phyloP scores from a whole-genome alignment of 2,797 vertebrate species.

The Rhinogobio ventralis region DNA sequence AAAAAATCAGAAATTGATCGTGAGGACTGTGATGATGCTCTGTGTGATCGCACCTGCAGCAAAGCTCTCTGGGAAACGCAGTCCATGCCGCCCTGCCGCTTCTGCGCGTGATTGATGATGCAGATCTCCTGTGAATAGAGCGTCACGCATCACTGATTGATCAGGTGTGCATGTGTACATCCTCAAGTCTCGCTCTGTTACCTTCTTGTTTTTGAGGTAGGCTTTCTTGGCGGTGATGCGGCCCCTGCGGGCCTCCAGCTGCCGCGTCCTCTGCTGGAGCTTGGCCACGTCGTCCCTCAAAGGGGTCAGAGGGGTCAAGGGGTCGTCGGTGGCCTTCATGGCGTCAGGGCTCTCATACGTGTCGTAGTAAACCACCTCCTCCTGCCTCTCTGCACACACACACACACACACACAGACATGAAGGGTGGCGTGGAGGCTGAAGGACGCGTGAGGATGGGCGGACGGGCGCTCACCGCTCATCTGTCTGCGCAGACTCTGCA shows the following conservation, averaged over 20 bases:
- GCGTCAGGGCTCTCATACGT: slow-evolving; percentile 96
- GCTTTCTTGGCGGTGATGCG: slow-evolving; percentile 97
- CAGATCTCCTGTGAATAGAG: slow-evolving; percentile 85
- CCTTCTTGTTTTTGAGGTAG: slow-evolving; percentile 99
- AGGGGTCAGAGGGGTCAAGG: slow-evolving; percentile 73
- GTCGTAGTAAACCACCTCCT: slow-evolving; percentile 97
- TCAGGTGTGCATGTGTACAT: too few species aligned
- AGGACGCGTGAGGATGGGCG: too few species aligned
- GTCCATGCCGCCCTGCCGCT: slow-evolving; percentile 77
- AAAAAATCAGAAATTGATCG: too few species aligned
- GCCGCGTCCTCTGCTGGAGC: slow-evolving; percentile 91
- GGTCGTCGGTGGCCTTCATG: slow-evolving; percentile 88
- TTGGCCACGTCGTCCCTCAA: slow-evolving; percentile 86
- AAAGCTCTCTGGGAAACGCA: slow-evolving; percentile 74
- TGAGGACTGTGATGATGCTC: neutral
- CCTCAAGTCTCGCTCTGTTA: slow-evolving; percentile 55
- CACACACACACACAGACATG: slow-evolving; percentile 29
- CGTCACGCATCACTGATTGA: neutral
- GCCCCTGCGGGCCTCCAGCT: slow-evolving; percentile 93
- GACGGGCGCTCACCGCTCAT: slow-evolving; percentile 84
- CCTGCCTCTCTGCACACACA: slow-evolving; percentile 85
- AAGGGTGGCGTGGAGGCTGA: too few species aligned
- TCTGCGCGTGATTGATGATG: slow-evolving; percentile 92
- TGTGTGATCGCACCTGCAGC: slow-evolving; percentile 77
- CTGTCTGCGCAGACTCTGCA: slow-evolving; percentile 93